Base-by-base conservation (phyloP, 2,797 vertebrate genomes). In the Staurois parvus region DNA sequence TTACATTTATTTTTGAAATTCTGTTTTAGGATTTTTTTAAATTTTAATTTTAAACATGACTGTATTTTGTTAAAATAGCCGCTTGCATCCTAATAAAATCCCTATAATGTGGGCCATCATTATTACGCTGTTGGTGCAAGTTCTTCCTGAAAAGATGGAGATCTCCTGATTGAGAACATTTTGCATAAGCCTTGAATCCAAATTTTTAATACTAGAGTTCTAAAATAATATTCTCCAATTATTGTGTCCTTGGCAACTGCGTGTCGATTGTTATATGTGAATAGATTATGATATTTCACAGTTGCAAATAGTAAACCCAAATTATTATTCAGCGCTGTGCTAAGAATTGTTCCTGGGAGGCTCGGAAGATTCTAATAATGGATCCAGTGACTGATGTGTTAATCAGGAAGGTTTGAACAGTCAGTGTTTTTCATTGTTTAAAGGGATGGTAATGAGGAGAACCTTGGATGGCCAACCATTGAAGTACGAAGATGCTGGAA, bases 341-440 rank as follows among this genome's bases (percentile, higher is more conserved):
- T 84, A 62, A 79, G 80, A 83, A 74, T 72, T 59, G 62, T 28
- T 32, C 67, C 81, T 80, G 32, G 17, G 64, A 84, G 86, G 73
- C 59, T 48, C 62, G 24, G 79, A 76, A 66, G 76, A 29, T 83
- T 73, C 69, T 76, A 81, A 69, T 84, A 84, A 87, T 84, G 76
- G 62, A 59, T 42, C 34, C 48, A 70, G 69, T 72, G 73, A 80
- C 75, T 87, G 85, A 86, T 86, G 80, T 87, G 80, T 83, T 86
- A 86, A 86, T 87, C 85, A 87, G 67, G 75, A 29, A 67, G 75
- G 76, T 87, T 78, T 83, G n/a, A 86, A 79, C 72, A 83, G 77
- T 45, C 80, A n/a, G 67, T 76, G 34, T 72, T 52, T 86, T 86
- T 78, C 74, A 64, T 67, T 56, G 52, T 78, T 82, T 82, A 83